Conservation (phyloP, 2,113 vertebrate species). For the Grammomys dolichurus region DNA sequence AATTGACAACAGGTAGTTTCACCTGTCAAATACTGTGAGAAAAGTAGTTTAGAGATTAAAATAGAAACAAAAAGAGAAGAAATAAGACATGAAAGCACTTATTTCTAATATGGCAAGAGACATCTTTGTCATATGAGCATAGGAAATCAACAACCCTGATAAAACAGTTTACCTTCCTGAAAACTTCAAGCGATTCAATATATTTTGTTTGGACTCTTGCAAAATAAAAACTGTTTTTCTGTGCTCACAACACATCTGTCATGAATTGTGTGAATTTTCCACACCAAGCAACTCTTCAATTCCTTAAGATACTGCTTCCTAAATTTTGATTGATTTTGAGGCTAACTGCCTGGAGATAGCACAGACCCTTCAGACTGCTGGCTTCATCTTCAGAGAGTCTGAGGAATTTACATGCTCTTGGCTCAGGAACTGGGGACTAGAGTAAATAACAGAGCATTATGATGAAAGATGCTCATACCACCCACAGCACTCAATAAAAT, state of each 20-base stretch:
- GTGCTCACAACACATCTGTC: background rate
- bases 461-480: background rate
- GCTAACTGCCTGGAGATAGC: background rate
- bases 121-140: background rate
- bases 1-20: background rate
- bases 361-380: background rate
- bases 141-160: background rate
- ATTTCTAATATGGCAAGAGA: background rate
- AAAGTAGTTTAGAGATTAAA: slow-evolving; percentile 24
- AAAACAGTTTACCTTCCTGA: background rate
- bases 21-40: background rate
- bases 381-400: background rate
- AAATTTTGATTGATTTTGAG: background rate
- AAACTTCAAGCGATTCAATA: background rate
- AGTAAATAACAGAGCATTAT: background rate
- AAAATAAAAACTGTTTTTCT: background rate
- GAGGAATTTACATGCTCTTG: background rate
- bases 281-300: background rate
- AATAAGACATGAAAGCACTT: background rate
- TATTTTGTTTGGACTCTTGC: background rate
- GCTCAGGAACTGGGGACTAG: background rate
- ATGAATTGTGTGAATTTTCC: background rate
- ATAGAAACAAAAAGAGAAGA: background rate
- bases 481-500: background rate
- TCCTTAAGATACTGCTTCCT: background rate